Conservation (phyloP, 2,888 invertebrate genomes). For the Lithodes maja region DNA sequence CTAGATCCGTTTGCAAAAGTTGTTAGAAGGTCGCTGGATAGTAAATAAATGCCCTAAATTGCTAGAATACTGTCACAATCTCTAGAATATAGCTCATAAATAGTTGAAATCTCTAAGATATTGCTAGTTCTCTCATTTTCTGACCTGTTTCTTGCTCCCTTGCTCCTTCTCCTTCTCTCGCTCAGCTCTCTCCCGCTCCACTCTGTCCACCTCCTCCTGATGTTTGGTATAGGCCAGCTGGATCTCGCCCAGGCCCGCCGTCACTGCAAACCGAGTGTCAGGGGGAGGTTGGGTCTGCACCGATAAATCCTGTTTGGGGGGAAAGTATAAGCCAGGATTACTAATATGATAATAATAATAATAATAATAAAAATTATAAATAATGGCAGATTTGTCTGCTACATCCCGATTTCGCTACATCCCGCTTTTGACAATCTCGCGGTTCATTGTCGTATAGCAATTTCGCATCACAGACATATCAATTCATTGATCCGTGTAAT, state of each 20-base stretch:
- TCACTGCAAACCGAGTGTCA: constrained; percentile 47
- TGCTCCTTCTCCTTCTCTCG: constrained; percentile 2
- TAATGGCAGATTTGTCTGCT: not conserved
- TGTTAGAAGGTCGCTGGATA: no score
- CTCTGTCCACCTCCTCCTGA: constrained; percentile 20
- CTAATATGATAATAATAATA: not conserved
- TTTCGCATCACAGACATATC: not conserved
- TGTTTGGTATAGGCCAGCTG: constrained; percentile 57
- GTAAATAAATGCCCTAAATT: no score
- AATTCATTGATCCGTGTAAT: not conserved
- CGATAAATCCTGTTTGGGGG: constrained; percentile 19
- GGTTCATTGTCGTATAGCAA: no score
- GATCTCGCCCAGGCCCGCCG: constrained; percentile 50
- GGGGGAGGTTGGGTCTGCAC: constrained; percentile 66
- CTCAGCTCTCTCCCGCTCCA: not conserved
- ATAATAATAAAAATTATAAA: not conserved
- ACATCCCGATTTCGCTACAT: no score
- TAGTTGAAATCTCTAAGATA: no score
- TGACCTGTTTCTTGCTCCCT: not conserved
- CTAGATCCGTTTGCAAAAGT: no score
- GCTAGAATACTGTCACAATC: no score
- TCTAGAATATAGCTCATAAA: not conserved
- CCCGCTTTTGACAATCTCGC: no score
- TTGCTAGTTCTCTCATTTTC: not conserved
- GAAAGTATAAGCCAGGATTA: not conserved